A percentile compares a stretch with the other conserved stretches of the same genome.
phyloP scores from a whole-genome alignment of 2,797 vertebrate species.

The Leptoclinus maculatus region DNA sequence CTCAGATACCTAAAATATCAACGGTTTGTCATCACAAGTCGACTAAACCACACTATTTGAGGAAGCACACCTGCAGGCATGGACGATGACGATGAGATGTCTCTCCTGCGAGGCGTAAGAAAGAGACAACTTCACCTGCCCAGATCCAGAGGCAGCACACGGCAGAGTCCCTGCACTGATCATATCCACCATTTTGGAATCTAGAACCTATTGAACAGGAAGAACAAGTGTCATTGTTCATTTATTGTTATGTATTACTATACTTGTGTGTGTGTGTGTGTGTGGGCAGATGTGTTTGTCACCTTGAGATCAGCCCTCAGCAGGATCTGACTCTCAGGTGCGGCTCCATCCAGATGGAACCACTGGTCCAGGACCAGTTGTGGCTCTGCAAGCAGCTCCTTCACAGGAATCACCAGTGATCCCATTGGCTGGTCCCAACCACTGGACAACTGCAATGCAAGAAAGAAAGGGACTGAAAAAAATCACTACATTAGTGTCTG shows the following conservation, averaged over 20 bases:
- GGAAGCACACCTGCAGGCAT: constrained; percentile 87
- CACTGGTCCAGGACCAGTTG: constrained; percentile 87
- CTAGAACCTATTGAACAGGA: constrained; percentile 71
- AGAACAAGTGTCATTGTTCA: background rate
- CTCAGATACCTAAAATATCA: background rate
- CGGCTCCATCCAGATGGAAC: constrained; percentile 84
- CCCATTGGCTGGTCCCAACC: constrained; percentile 86
- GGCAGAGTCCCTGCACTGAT: constrained; percentile 74
- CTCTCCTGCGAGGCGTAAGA: constrained; percentile 82
- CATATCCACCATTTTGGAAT: constrained; percentile 82
- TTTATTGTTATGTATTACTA: background rate
- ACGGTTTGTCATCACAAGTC: background rate
- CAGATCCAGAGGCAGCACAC: constrained; percentile 63
- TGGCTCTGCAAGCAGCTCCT: constrained; percentile 84
- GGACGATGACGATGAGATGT: constrained; percentile 85
- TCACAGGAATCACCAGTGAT: constrained; percentile 84
- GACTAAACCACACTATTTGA: background rate
- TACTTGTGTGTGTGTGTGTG: background rate
- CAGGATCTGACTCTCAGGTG: constrained; percentile 84
- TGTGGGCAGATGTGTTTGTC: background rate
- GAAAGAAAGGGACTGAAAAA: background rate
- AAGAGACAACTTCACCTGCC: constrained; percentile 87
- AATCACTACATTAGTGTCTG: background rate
- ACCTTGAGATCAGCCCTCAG: constrained; percentile 91
- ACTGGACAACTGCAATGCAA: constrained; percentile 69